Evolutionary conservation across 2,888 invertebrate genomes (phyloP).

Genomic region (Amphipoea lucens): DNA sequence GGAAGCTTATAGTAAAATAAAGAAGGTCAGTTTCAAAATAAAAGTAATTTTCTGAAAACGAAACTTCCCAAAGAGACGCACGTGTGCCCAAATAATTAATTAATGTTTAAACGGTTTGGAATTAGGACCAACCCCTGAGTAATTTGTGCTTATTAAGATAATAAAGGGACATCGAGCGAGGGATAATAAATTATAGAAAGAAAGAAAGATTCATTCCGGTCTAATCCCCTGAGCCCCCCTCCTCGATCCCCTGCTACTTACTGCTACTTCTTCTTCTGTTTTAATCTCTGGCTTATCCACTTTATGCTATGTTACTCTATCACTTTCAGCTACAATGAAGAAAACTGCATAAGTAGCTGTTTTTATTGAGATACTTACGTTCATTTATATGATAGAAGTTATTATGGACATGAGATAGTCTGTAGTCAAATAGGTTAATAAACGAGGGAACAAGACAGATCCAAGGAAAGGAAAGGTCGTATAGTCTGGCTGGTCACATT

Average conservation of each 20-base stretch:
- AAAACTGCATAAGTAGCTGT: neutral
- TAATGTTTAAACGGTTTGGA: neutral
- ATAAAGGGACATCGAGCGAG: neutral
- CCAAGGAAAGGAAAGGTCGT: constrained; percentile 69
- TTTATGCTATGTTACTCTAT: too few relatives aligned
- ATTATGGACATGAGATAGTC: constrained; percentile 18
- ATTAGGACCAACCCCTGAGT: constrained; percentile 8
- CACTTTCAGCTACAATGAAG: constrained; percentile 14
- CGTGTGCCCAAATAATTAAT: neutral
- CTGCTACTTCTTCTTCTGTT: too few relatives aligned
- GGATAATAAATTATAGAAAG: neutral
- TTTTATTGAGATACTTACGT: constrained; percentile 1
- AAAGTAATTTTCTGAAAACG: neutral
- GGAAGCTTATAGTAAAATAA: neutral
- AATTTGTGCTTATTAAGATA: constrained; percentile 14
- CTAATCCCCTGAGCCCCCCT: too few relatives aligned
- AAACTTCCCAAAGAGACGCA: neutral
- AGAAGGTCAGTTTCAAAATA: neutral
- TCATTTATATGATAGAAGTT: constrained; percentile 11
- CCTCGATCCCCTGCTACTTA: too few relatives aligned
- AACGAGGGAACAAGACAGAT: constrained; percentile 58
- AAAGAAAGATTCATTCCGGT: neutral
- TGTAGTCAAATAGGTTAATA: constrained; percentile 62
- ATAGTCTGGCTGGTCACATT: constrained; percentile 67
- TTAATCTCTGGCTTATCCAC: too few relatives aligned